These are phyloP conservation scores for Stegastes partitus DNA, from an alignment of 2,113 vertebrate species.

Conservation along the genomic window DNA sequence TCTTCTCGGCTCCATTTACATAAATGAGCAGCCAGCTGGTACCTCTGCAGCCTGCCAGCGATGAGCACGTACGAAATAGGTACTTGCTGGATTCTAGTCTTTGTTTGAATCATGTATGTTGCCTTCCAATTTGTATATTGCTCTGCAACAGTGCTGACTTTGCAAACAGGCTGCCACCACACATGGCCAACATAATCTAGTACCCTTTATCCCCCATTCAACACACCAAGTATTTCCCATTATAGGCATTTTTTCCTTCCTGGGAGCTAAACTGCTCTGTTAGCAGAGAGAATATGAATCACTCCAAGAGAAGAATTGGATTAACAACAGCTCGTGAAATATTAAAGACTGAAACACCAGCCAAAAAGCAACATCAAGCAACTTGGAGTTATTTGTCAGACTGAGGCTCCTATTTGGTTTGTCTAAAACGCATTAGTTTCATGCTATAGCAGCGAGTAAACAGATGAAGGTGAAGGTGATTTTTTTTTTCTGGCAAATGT, in stretches of 20 bases:
- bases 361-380: slow-evolving; percentile 16
- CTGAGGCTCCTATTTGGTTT: slow-evolving; percentile 4
- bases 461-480: background rate
- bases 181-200: slow-evolving; percentile 34
- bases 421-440: slow-evolving; percentile 20
- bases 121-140: slow-evolving; percentile 33
- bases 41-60: slow-evolving; percentile 16
- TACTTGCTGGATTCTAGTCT: slow-evolving; percentile 50
- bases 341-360: slow-evolving; percentile 36
- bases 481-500: background rate
- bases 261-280: slow-evolving; percentile 31
- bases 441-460: slow-evolving; percentile 10
- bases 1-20: slow-evolving; percentile 34
- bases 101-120: slow-evolving; percentile 49
- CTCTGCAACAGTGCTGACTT: slow-evolving; percentile 52
- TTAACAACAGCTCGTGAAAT: slow-evolving; percentile 33
- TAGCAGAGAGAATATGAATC: slow-evolving; percentile 43
- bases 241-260: slow-evolving; percentile 35
- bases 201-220: slow-evolving; percentile 41
- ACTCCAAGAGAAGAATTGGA: slow-evolving; percentile 32
- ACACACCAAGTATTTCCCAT: slow-evolving; percentile 47
- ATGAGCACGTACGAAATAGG: slow-evolving; percentile 27
- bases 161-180: slow-evolving; percentile 43
- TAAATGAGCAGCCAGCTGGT: slow-evolving; percentile 50
- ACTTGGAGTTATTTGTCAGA: slow-evolving; percentile 19